Conservation (phyloP, 2,888 invertebrate species). For the Leptopterna dolabrata region DNA sequence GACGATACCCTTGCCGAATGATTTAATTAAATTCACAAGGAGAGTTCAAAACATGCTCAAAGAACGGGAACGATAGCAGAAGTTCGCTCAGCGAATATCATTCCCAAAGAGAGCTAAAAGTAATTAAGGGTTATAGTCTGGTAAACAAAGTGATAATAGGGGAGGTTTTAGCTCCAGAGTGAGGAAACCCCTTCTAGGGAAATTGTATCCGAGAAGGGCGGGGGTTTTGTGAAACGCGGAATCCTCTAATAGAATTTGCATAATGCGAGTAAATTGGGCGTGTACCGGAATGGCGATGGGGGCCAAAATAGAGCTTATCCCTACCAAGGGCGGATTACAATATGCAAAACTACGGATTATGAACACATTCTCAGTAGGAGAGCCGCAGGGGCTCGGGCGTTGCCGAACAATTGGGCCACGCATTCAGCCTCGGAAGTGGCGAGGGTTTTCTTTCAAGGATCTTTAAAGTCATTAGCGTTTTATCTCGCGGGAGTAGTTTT, state of each 20-base stretch:
- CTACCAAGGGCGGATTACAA: conserved; percentile 32
- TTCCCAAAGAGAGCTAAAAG: conserved; percentile 16
- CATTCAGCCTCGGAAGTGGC: neutral
- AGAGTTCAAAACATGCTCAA: conserved; percentile 7
- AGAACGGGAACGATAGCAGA: conserved; percentile 23
- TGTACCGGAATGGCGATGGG: conserved; percentile 34
- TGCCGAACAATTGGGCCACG: neutral
- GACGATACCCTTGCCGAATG: neutral
- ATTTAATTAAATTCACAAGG: neutral
- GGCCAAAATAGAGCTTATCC: conserved; percentile 42
- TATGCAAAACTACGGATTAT: conserved; percentile 51
- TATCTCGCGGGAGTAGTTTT: neutral
- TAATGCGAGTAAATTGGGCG: conserved; percentile 48
- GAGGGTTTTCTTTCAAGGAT: neutral
- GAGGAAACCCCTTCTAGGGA: conserved; percentile 14
- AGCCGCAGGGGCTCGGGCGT: neutral
- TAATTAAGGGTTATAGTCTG: conserved; percentile 37
- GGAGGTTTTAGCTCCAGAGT: conserved; percentile 17
- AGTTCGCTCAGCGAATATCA: conserved; percentile 22
- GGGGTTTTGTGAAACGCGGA: conserved; percentile 17
- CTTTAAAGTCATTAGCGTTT: neutral
- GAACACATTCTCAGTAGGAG: conserved; percentile 44
- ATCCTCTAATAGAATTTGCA: conserved; percentile 52
- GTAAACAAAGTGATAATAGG: conserved; percentile 42
- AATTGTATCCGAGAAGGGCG: neutral